phyloP scores from a whole-genome alignment of 2,113 vertebrate species.

The Uropsilus gracilis region DNA sequence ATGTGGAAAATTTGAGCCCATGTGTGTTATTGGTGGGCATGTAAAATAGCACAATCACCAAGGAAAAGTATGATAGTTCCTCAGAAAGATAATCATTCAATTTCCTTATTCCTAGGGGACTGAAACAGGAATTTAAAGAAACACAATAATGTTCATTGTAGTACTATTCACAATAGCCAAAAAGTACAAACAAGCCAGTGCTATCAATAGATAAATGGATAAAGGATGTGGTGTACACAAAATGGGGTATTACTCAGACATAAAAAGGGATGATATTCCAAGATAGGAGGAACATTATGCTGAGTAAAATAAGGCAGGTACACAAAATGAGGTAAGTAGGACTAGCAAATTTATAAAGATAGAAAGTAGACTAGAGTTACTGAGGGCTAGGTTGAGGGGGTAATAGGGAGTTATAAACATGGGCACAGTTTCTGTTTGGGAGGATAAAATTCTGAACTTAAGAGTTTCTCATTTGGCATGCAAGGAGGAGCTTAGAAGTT shows the following conservation, averaged over 20 bases:
- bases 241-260: not conserved
- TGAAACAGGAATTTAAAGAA: not conserved
- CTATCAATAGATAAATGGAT: not conserved
- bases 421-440: not conserved
- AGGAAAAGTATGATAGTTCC: not conserved
- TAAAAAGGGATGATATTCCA: not conserved
- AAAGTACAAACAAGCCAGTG: not conserved
- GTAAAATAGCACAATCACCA: not conserved
- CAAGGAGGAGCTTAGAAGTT: not conserved
- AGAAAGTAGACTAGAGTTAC: not conserved
- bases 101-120: not conserved
- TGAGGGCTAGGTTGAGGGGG: not conserved
- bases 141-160: not conserved
- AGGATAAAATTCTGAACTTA: not conserved
- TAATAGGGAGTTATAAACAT: not conserved
- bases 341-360: not conserved
- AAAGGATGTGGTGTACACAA: not conserved
- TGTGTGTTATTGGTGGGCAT: not conserved
- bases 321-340: not conserved
- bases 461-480: not conserved
- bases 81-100: not conserved
- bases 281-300: not conserved
- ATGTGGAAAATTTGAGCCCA: not conserved
- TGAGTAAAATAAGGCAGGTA: not conserved
- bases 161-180: not conserved